Percentiles rank a stretch among this genome's conserved stretches.
These are phyloP conservation scores for Gorsachius magnificus DNA, from an alignment of 2,797 vertebrate genomes.

Conservation along the genomic window DNA sequence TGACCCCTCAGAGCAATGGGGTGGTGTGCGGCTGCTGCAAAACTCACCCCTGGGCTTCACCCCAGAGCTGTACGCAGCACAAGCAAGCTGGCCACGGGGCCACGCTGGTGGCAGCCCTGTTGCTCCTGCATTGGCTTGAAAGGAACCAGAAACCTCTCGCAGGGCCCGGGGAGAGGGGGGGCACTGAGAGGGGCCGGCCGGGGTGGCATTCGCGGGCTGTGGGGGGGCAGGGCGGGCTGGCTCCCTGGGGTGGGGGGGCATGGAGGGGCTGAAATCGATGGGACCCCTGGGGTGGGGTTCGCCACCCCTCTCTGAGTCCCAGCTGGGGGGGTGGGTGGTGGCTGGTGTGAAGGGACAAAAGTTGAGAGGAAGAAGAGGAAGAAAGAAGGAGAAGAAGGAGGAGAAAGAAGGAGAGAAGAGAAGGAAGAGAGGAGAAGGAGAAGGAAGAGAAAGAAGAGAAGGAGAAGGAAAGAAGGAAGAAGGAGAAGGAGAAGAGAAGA, in stretches of 20 bases:
- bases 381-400: no score
- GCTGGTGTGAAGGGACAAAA: background rate
- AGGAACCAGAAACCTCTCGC: background rate
- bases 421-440: no score
- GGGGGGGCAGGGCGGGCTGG: background rate
- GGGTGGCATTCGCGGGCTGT: background rate
- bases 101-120: accelerated
- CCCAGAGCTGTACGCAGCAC: no score
- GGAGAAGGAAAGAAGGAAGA: no score
- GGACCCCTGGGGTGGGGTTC: background rate
- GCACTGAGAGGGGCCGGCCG: background rate
- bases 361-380: background rate
- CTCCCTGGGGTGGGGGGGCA: no score
- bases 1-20: background rate
- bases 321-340: background rate
- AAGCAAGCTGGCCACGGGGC: no score
- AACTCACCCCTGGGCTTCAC: background rate
- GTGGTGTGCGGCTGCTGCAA: background rate
- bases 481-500: no score
- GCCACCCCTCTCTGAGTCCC: background rate
- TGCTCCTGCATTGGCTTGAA: background rate
- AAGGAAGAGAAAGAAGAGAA: no score
- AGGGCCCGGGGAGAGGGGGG: no score
- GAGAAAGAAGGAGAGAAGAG: no score
- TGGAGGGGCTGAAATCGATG: background rate